Evolutionary conservation across 1,140 invertebrate species (phyloP), one percentile per base, ranked within the genome.

Genomic region (Xylocopa sonorina): DNA sequence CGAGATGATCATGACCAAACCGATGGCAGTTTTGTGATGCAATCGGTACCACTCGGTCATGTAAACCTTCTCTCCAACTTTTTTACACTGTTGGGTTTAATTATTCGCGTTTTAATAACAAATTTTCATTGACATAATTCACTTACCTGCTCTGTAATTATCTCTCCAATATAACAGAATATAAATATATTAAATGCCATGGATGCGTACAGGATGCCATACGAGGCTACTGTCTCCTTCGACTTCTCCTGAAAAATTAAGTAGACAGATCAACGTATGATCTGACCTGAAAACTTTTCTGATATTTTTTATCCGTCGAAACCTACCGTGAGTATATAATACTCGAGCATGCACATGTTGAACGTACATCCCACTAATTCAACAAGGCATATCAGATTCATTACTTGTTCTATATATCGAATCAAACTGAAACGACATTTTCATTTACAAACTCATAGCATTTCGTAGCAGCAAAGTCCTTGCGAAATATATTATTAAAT

Each of bases 301-400:
- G n/a, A n/a, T n/a, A n/a, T n/a, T n/a, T n/a, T 0, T 43, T 43
- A 14, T 64, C 3, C 16, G 1, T 18, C 18, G 12, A 18, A 83
- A 64, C 84, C 51, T 85, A 87, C 89, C 88, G 83, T 85, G 29
- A 91, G 82, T 16, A 85, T 81, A 64, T 89, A 90, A 86, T 89
- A 89, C 41, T 84, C 84, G 7, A 89, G 43, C 62, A 88, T 76
- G n/a, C 88, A 89, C 24, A 90, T 88, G 34, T 84, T 88, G 9
- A 89, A 77, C 14, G 86, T 90, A 55, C 88, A 89, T 58, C 82
- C 83, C 2, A 87, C 27, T 32, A 90, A 62, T 53, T 90, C 86
- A n/a, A 90, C 73, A 2, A 90, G 69, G 68, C 83, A 90, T 66
- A 89, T 81, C 24, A 82, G 72, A 46, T 82, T 74, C 48, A 90